phyloP scores from a whole-genome alignment of 2,797 vertebrate species.

The Pseudocheirus occidentalis region DNA sequence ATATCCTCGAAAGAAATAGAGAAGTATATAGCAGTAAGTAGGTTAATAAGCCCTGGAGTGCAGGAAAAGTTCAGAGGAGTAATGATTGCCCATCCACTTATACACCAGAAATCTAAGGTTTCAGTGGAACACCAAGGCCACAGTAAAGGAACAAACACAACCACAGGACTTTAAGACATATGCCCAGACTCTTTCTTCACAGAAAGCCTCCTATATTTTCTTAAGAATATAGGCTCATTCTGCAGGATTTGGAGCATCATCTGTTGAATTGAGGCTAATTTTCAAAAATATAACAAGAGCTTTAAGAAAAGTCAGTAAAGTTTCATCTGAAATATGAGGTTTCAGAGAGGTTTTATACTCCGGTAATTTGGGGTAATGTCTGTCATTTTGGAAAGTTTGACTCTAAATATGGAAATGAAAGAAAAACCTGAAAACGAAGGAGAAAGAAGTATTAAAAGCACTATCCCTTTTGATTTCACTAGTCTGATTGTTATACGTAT shows the following conservation, averaged over 20 bases:
- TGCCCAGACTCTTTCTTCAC: background rate
- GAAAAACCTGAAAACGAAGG: background rate
- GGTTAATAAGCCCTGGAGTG: background rate
- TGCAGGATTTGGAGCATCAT: background rate
- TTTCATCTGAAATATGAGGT: background rate
- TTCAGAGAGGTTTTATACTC: background rate
- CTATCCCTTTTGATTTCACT: slow-evolving; percentile 48
- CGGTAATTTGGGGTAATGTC: background rate
- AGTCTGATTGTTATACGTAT: slow-evolving; percentile 47
- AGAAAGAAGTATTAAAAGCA: background rate
- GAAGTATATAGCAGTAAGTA: background rate
- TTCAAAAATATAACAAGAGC: background rate
- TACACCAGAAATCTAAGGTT: background rate
- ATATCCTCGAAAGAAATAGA: background rate
- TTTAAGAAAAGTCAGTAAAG: background rate
- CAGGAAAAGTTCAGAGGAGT: background rate
- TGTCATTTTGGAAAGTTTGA: background rate
- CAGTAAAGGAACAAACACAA: background rate
- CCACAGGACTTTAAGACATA: background rate
- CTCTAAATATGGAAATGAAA: background rate
- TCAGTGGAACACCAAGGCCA: background rate
- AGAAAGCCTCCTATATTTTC: background rate
- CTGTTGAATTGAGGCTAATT: background rate
- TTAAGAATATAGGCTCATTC: background rate
- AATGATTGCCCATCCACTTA: background rate